Evolutionary conservation across 1,140 invertebrate species (phyloP), one percentile per base, ranked within the genome.

Genomic region (Drosophila suzukii): DNA sequence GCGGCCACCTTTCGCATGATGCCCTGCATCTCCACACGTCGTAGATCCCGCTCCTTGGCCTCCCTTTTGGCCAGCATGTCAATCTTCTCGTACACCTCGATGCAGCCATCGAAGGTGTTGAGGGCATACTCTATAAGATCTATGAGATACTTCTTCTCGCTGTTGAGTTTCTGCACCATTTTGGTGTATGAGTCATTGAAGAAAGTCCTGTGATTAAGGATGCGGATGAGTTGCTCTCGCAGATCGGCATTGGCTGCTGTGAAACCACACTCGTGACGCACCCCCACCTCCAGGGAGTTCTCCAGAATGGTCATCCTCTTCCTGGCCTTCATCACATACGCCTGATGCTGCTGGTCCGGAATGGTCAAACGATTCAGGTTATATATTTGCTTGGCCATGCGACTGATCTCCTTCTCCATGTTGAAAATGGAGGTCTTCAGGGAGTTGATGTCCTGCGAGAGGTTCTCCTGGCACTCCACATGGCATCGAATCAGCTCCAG

Each of bases 1-100:
- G 90, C 88, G 17, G 91, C 91, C 36, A 88, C 79, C 36, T 86
- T 90, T 0, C 90, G 74, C 75, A 90, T 86, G 15, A 91, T 83
- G n/a, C 90, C 70, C 54, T 91, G 81, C 54, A 91, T 75, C 56
- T 91, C 90, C 6, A 78, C 66, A 7, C 81, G 75, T 0, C 82
- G 66, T 11, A 77, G 43, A 20, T 91, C 89, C 6, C 75, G 74
- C 53, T 91, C 90, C 30, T 83, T 82, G 27, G 61, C 55, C 55
- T 85, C 85, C 5, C 86, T 59, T 49, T 81, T 83, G 47, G 57
- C 68, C 39, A 91, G 47, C 44, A 77, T 75, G 36, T 90, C 81
- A 47, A 90, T 81, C 54, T 91, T 91, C 57, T 90, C 81, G 47
- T 83, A 90, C 2, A 90, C 74, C 55, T 90, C 85, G 12, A 83